Evolutionary conservation across 2,797 vertebrate genomes (phyloP).

Genomic region (Acipenser transmontanus): DNA sequence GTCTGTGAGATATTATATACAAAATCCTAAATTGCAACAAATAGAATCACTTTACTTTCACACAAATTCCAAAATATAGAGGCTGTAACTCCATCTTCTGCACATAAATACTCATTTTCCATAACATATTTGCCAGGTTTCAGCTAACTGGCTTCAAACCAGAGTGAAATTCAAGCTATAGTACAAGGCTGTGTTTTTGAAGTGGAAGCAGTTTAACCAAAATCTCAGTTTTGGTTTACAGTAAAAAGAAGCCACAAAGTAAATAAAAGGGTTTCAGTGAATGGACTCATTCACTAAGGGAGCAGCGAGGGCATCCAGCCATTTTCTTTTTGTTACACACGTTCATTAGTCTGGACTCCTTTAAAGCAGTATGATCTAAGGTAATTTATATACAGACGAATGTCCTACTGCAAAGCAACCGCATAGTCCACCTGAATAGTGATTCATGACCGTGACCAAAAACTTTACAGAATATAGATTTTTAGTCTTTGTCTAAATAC

Average conservation of each 20-base stretch:
- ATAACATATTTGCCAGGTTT: conserved; percentile 24
- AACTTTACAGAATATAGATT: no score
- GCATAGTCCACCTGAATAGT: no score
- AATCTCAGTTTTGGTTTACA: conserved; percentile 30
- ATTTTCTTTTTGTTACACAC: not conserved
- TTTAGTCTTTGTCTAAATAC: not conserved
- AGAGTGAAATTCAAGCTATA: conserved; percentile 13
- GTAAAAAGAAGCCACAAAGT: conserved; percentile 37
- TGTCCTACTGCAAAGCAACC: no score
- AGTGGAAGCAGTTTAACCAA: conserved; percentile 6
- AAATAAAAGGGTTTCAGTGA: conserved; percentile 34
- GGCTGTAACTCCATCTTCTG: no score
- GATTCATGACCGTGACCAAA: no score
- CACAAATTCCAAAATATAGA: no score
- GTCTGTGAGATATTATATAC: no score
- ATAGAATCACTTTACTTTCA: no score
- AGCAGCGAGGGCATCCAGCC: conserved; percentile 8
- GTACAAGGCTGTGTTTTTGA: conserved; percentile 21
- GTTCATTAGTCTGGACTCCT: not conserved
- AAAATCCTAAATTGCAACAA: no score
- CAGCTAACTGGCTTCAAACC: conserved; percentile 2
- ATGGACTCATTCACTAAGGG: conserved; percentile 19
- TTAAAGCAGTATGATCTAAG: not conserved
- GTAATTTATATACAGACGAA: not conserved
- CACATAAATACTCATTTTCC: conserved; percentile 13